A percentile compares a stretch with the other conserved stretches of the same genome.
Conservation (phyloP, 2,888 invertebrate genomes). For the Eupithecia inturbata region DNA sequence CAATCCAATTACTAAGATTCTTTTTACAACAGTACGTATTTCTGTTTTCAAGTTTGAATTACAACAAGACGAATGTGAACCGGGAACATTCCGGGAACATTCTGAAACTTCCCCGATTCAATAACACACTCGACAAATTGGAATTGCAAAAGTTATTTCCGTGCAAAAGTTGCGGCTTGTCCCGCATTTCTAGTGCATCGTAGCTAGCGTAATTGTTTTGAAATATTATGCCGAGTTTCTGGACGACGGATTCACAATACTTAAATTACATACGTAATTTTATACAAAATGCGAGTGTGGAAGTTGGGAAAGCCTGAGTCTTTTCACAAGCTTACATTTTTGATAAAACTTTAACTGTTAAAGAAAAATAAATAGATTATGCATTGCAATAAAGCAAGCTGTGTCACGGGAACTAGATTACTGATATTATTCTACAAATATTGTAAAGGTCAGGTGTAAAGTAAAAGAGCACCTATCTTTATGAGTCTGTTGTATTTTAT, state of each 20-base stretch:
- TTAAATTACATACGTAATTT: background rate
- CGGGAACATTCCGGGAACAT: constrained; percentile 35
- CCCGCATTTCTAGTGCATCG: constrained; percentile 30
- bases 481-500: too few relatives aligned
- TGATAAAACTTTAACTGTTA: background rate
- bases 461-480: too few relatives aligned
- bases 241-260: background rate
- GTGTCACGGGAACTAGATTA: too few relatives aligned
- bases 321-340: background rate
- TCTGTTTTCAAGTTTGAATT: too few relatives aligned
- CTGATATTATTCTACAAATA: too few relatives aligned
- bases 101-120: constrained; percentile 41
- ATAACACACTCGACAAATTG: constrained; percentile 50
- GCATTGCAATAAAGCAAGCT: too few relatives aligned
- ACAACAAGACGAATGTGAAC: constrained; percentile 27
- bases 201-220: constrained; percentile 28
- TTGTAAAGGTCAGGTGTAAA: too few relatives aligned
- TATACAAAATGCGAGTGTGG: background rate
- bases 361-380: too few relatives aligned
- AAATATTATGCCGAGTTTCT: background rate
- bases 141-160: constrained; percentile 51
- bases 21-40: too few relatives aligned
- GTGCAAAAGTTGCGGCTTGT: constrained; percentile 30
- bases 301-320: background rate
- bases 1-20: too few relatives aligned